Base-by-base conservation (phyloP, 1,140 invertebrate species). In the Agraylea sexmaculata region DNA sequence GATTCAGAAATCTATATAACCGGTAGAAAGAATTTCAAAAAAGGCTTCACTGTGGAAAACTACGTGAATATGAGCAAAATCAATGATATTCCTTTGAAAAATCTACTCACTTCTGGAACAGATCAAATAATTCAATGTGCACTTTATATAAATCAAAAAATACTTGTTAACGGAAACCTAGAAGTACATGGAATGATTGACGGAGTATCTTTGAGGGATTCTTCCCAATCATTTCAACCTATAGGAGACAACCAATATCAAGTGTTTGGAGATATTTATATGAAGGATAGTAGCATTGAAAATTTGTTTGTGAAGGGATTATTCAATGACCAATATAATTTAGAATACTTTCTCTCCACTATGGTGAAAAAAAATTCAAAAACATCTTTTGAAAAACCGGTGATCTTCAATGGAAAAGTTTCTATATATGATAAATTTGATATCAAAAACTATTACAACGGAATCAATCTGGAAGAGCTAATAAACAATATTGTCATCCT, bases 381-480 rank as follows among this genome's bases (percentile, higher is more conserved):
- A n/a, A 47, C 43, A 16, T 31, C 36, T 13, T 47, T 47, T 32
- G 37, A 41, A 31, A 47, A 47, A 17, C 22, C 21, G n/a, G 18
- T 47, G 16, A 37, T 22, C 7, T 47, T 47, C 22, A 20, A 18
- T 17, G 20, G 41, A 12, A 21, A 32, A 7, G 46, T 47, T 3
- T 27, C 15, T 23, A 20, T 43, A 12, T 37, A 34, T 22, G 33
- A 23, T 15, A 39, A 43, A 37, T 22, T 47, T 2, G 27, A 43
- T 15, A 41, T 47, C 22, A n/a, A 27, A 1, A 25, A 37, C 17
- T 28, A 21, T 13, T 47, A 43, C 22, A 47, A 47, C 30, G 16
- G 22, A 29, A 27, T 47, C 13, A 6, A 43, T 29, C 21, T 43
- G 13, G 35, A 25, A 33, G 15, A 37, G 7, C 27, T 43, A 12